Base-by-base conservation (phyloP, 2,888 invertebrate species). In the Anarsia innoxiella region DNA sequence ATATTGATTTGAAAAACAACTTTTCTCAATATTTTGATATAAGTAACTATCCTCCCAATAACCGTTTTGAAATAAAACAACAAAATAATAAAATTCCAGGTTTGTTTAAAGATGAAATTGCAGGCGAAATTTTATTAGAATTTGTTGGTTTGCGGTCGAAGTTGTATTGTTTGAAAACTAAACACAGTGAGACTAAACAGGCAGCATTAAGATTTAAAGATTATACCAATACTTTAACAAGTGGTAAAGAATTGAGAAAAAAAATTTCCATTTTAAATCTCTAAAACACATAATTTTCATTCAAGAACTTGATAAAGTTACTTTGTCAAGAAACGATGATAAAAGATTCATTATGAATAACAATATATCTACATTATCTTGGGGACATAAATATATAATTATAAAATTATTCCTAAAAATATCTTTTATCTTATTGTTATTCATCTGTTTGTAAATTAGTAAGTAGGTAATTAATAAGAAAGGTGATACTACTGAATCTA, bases 141-240 rank as follows among this genome's bases (percentile, higher is more conserved):
- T 40, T 38, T 30, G 36, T 40, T 12, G 40, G 40, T n/a, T 27
- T 41, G 12, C 15, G 37, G 10, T 26, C 40, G 3, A 40, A 41
- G 27, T 23, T 41, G 11, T 41, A 41, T 27, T 34, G 34, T 19
- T 27, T 41, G 1, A 36, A 34, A 15, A 31, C 40, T 11, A 12
- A 26, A 9, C 8, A 26, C 1, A 6, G 34, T 1, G 19, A 15
- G 12, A 19, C 31, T 6, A 35, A 39, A 31, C 34, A 39, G 28
- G 39, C 39, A 14, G 35, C 34, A 35, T 12, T 31, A 10, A 11
- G 27, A 13, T 26, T 39, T 13, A 23, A 6, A 10, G 31, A 36
- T 19, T 39, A 39, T 36, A 13, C 9, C 14, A 27, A 36, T 9
- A 27, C 16, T 10, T 27, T 39, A 6, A 12, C 2, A 2, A 9